Evolutionary conservation across 2,888 invertebrate species (phyloP), one percentile per base, ranked within the genome.

Genomic region (Eutolmus rufibarbis): DNA sequence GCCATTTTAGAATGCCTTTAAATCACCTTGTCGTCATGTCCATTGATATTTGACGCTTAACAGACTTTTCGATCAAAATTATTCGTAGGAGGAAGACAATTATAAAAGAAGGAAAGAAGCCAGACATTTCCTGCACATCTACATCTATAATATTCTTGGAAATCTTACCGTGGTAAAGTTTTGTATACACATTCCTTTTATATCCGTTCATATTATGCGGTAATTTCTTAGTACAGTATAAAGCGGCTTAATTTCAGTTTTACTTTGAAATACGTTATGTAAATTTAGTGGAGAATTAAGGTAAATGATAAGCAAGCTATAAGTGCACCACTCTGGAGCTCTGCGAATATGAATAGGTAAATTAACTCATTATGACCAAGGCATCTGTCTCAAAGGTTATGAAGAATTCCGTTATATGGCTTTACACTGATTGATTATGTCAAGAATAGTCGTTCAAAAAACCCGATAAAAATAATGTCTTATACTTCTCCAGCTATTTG

Each of bases 31-130:
- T 31, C 43, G 28, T 82, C 57, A 81, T 81, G 66, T 66, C 66
- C 66, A 66, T 66, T 66, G 66, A 19, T 66, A 66, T 66, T 28
- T 66, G 34, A 56, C 28, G 28, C 28, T 16, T 43, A 56, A 16
- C 51, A 51, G 51, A 82, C 40, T 34, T 82, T 82, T 57, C 56
- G 31, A 82, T 82, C 66, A 57, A 82, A 81, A 57, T 82, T 34
- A 12, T 34, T 57, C 34, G 37, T 31, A 82, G 82, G 79, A 16
- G 79, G 51, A 51, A 51, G 43, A 16, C 19, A 66, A 66, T 66
- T 19, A 66, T 66, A 66, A 66, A 66, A 66, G 66, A 23, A 66
- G 9, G 23, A 66, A 66, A 23, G 0, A 66, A 28, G 12, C 66
- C 23, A 66, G 66, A 28, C 66, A 23, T 28, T 66, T 66, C 66